Evolutionary conservation across 2,888 invertebrate species (phyloP), one percentile per base, ranked within the genome.

Genomic region (Romanomermis culicivorax): DNA sequence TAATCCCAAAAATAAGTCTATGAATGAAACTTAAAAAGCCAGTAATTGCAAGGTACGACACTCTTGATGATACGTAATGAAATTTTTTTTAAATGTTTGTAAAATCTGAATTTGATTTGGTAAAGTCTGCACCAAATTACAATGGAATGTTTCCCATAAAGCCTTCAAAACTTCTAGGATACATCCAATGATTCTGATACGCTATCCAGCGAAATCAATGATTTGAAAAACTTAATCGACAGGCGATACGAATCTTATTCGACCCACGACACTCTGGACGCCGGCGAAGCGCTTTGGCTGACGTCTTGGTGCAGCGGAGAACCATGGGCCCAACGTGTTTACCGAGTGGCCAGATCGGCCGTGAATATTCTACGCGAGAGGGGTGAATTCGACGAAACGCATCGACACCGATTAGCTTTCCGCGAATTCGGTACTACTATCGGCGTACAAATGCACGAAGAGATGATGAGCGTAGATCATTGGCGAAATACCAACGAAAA

Each of bases 151-250:
- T n/a, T n/a, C n/a, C n/a, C n/a, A n/a, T n/a, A n/a, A n/a, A n/a
- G n/a, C n/a, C n/a, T n/a, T n/a, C n/a, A n/a, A n/a, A n/a, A n/a
- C n/a, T n/a, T 36, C 17, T 36, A 36, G 36, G 36, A 36, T 36
- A 36, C 36, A 36, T 36, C 47, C 23, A 52, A 52, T 14, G 29
- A 50, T 2, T 57, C 60, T 1, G 24, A 43, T 14, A 55, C 55
- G 1, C 45, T 59, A 27, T 52, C 53, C 1, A 42, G 53, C 23
- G 59, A 60, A 51, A 59, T 58, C 17, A 52, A 27, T 1, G 58
- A 59, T 20, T 54, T 60, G 58, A 29, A 47, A 24, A 7, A 27
- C 14, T 55, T 60, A 49, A 52, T 60, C 29, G 51, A 57, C 26
- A 27, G 43, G 14, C 30, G 52, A 17, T 27, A 20, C 17, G 50